Conservation (phyloP, 2,113 vertebrate genomes). For the Desmodus rotundus region DNA sequence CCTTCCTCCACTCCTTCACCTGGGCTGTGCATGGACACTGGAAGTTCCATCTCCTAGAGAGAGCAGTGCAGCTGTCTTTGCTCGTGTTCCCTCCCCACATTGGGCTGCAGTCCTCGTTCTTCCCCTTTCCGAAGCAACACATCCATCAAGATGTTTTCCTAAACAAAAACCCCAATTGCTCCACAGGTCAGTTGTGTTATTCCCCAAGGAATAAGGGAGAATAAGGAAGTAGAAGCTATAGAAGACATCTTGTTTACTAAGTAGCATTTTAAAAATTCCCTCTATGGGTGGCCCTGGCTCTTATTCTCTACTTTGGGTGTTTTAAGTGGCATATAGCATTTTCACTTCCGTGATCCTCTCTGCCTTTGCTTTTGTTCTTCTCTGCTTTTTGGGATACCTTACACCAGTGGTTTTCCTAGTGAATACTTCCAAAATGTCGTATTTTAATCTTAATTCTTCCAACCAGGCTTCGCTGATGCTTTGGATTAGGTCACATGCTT, state of each 20-base stretch:
- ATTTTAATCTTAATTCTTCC: not conserved
- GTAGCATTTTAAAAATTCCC: not conserved
- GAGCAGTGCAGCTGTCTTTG: not conserved
- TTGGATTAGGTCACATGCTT: not conserved
- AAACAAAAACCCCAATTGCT: not conserved
- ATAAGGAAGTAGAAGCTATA: not conserved
- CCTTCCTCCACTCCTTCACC: not conserved
- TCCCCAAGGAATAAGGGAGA: too few species aligned
- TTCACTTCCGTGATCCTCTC: not conserved
- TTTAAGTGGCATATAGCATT: not conserved
- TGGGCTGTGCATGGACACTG: not conserved
- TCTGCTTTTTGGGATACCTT: not conserved
- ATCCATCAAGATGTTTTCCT: not conserved
- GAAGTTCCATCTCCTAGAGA: accelerated
- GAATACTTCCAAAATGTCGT: not conserved
- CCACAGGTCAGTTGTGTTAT: not conserved
- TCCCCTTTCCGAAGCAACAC: not conserved
- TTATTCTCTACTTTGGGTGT: not conserved
- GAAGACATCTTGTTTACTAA: not conserved
- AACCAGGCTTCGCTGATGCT: not conserved
- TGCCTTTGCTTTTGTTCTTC: not conserved
- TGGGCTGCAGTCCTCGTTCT: not conserved
- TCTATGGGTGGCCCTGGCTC: too few species aligned
- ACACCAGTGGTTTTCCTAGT: not conserved
- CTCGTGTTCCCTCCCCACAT: not conserved